Evolutionary conservation across 2,888 invertebrate genomes (phyloP).

Genomic region (Subacronicta megacephala): DNA sequence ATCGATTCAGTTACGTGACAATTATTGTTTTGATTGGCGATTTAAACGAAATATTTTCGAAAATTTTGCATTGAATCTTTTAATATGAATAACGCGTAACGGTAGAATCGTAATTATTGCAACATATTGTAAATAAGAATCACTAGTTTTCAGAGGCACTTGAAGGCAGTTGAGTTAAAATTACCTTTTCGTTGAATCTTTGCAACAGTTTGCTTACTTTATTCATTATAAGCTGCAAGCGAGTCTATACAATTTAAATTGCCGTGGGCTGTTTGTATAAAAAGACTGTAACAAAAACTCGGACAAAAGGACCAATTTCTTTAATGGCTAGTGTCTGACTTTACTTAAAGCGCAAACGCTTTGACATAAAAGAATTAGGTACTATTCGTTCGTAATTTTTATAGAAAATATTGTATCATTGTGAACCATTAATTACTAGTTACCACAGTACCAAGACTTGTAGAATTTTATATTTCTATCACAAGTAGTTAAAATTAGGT

Average conservation of each 20-base stretch:
- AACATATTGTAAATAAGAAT: no score
- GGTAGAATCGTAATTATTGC: not conserved
- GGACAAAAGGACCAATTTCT: not conserved
- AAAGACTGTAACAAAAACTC: not conserved
- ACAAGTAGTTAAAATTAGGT: no score
- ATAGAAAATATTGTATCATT: no score
- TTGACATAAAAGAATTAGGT: not conserved
- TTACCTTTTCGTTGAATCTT: no score
- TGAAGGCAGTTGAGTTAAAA: no score
- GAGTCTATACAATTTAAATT: not conserved
- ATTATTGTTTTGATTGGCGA: constrained; percentile 5
- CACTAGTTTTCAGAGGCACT: no score
- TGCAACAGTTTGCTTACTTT: not conserved
- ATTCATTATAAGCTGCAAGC: no score
- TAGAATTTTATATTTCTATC: no score
- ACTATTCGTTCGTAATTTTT: not conserved
- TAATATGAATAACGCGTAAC: not conserved
- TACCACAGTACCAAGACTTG: no score
- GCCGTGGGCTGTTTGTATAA: not conserved
- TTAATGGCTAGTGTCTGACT: not conserved
- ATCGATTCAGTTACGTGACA: constrained; percentile 40
- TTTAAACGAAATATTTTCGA: constrained; percentile 5
- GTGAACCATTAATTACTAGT: no score
- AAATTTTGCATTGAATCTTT: not conserved
- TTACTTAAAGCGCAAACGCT: not conserved